Conservation (phyloP, 2,888 invertebrate species). For the Timema podura region DNA sequence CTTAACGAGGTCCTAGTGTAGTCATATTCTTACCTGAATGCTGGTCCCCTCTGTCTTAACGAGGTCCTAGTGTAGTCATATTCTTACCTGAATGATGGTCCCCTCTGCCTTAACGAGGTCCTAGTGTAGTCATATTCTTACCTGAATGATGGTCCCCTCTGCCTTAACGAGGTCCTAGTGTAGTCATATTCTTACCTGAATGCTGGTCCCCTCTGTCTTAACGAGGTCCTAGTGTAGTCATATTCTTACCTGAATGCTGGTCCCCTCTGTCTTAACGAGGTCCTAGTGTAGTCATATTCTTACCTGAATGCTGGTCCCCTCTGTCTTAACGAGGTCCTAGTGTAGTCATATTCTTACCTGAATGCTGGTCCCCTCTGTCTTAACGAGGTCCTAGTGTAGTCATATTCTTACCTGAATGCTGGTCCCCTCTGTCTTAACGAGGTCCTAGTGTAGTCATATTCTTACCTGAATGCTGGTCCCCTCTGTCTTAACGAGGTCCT, state of each 20-base stretch:
- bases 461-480: constrained; percentile 40
- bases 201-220: constrained; percentile 36
- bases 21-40: constrained; percentile 36
- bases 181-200: constrained; percentile 36
- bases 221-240: too few relatives aligned
- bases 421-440: constrained; percentile 35
- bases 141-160: constrained; percentile 39
- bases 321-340: constrained; percentile 25
- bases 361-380: constrained; percentile 36
- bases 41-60: constrained; percentile 36
- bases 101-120: constrained; percentile 33
- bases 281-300: not conserved
- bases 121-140: constrained; percentile 28
- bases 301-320: constrained; percentile 40
- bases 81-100: constrained; percentile 39
- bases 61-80: too few relatives aligned
- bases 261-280: constrained; percentile 34
- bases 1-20: constrained; percentile 12
- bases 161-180: constrained; percentile 16
- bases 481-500: constrained; percentile 28
- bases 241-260: constrained; percentile 38
- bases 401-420: constrained; percentile 38
- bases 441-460: too few relatives aligned
- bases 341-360: constrained; percentile 36
- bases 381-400: not conserved